A percentile compares a stretch with the other conserved stretches of the same genome.
phyloP scores from a whole-genome alignment of 92 coral and sea anemone species.

The Siderastrea radians region DNA sequence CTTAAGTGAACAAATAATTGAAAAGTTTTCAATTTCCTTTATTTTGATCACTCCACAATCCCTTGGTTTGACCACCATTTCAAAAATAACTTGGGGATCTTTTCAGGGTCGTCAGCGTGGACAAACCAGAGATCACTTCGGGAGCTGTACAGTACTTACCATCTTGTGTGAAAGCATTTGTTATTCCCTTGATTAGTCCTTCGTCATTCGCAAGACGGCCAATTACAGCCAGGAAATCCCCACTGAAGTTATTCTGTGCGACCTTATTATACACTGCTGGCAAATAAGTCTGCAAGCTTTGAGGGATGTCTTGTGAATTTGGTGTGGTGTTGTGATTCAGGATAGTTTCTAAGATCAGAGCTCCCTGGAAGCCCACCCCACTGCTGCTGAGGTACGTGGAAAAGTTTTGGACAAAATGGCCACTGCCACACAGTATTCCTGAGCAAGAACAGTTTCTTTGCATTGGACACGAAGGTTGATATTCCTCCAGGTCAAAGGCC shows the following conservation, averaged over 20 bases:
- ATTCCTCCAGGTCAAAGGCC: conserved; percentile 85
- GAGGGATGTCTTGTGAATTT: not conserved
- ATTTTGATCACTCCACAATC: too few species aligned
- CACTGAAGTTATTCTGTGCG: conserved; percentile 5
- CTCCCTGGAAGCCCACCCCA: conserved; percentile 67
- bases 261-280: not conserved
- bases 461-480: not conserved
- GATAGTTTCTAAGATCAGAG: conserved; percentile 70
- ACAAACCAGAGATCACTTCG: too few species aligned
- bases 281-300: not conserved
- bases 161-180: conserved; percentile 28
- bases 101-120: too few species aligned
- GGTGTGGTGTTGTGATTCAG: conserved; percentile 68
- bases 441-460: conserved; percentile 34
- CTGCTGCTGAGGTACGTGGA: conserved; percentile 35
- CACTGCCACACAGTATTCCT: conserved; percentile 53
- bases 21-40: too few species aligned
- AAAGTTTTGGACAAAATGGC: conserved; percentile 54
- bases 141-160: not conserved
- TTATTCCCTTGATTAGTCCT: conserved; percentile 15
- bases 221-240: conserved; percentile 51
- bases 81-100: too few species aligned
- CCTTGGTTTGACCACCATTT: too few species aligned
- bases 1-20: too few species aligned
- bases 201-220: conserved; percentile 34